Conservation (phyloP, 2,888 invertebrate species). For the Campaea margaritaria region DNA sequence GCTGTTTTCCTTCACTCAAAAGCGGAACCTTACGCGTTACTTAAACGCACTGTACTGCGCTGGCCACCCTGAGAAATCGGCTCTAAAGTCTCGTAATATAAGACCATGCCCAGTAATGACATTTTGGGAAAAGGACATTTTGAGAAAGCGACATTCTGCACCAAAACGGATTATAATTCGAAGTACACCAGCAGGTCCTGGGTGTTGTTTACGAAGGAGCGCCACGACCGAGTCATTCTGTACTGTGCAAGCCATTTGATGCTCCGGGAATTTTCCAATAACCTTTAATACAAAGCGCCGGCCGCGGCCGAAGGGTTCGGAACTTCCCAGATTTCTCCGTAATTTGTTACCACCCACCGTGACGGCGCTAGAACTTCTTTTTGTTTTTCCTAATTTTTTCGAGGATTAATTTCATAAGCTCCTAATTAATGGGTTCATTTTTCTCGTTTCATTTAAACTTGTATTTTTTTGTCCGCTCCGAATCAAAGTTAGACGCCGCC, state of each 20-base stretch:
- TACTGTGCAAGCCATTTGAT: conserved; percentile 21
- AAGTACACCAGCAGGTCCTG: neutral
- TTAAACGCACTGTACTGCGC: no score
- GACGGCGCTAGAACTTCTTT: conserved; percentile 21
- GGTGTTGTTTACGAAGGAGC: conserved; percentile 10
- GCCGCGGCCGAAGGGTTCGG: conserved; percentile 21
- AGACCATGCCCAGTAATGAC: no score
- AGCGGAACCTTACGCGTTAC: no score
- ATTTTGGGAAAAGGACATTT: no score
- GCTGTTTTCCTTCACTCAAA: no score
- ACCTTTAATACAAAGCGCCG: conserved; percentile 13
- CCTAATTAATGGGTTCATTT: conserved; percentile 42
- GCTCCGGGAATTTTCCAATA: conserved; percentile 26
- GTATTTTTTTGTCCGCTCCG: conserved; percentile 23
- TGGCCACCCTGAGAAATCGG: no score
- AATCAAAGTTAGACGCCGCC: conserved; percentile 20
- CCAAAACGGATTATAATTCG: no score
- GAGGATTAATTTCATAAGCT: conserved; percentile 42
- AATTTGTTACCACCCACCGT: conserved; percentile 30
- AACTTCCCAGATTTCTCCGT: conserved; percentile 19
- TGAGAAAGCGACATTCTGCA: no score
- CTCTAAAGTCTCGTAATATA: no score
- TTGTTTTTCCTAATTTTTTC: conserved; percentile 30
- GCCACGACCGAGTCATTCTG: conserved; percentile 15
- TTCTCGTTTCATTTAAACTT: conserved; percentile 36